Evolutionary conservation across 2,888 invertebrate genomes (phyloP).

Genomic region (Thereva nobilitata): DNA sequence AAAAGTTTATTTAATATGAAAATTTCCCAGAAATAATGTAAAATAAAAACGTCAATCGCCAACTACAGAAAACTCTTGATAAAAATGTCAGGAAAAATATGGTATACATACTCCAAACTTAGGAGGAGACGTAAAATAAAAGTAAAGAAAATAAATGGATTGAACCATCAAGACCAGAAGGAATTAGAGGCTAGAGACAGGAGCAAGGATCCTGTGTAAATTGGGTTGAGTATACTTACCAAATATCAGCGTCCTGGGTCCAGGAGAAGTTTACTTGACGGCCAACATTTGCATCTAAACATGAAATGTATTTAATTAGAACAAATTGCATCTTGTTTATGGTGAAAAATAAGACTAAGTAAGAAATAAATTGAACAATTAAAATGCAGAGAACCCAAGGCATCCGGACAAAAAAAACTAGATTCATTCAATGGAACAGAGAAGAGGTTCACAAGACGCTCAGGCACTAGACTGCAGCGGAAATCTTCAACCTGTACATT

Average conservation of each 20-base stretch:
- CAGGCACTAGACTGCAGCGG: not conserved
- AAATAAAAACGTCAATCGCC: too few species aligned
- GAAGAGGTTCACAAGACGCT: not conserved
- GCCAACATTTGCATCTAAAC: constrained; percentile 30
- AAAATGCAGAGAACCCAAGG: not conserved
- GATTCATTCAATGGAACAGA: constrained; percentile 5
- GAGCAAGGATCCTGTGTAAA: too few species aligned
- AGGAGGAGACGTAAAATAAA: too few species aligned
- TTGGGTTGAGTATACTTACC: constrained; percentile 5
- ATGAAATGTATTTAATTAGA: constrained; percentile 32
- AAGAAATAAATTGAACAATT: not conserved
- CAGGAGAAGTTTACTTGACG: constrained; percentile 4
- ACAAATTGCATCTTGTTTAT: constrained; percentile 19
- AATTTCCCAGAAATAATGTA: too few species aligned
- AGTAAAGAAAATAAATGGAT: too few species aligned
- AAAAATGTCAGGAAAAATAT: too few species aligned
- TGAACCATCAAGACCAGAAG: too few species aligned
- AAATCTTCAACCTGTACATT: constrained; percentile 11
- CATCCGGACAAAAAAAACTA: too few species aligned
- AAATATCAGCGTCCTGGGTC: constrained; percentile 13
- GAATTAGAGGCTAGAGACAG: too few species aligned
- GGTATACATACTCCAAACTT: too few species aligned
- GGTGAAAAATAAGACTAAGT: constrained; percentile 12
- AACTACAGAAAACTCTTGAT: too few species aligned
- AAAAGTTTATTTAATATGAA: too few species aligned